Base-by-base conservation (phyloP, 2,113 vertebrate species). In the Narcine bancroftii region DNA sequence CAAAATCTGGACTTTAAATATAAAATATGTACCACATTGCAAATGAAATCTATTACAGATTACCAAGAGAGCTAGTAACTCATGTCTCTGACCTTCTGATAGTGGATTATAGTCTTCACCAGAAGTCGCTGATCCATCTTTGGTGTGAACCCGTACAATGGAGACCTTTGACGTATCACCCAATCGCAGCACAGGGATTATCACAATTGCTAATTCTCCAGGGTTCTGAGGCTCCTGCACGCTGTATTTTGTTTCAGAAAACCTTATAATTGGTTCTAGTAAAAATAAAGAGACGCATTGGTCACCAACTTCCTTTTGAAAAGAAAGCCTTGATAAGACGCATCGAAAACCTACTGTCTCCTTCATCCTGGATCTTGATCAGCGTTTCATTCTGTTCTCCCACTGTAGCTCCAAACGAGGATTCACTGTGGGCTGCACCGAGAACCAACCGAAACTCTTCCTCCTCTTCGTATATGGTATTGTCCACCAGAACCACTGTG, bases 31-130 rank as follows among this genome's bases (percentile, higher is more conserved):
- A 50, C 24, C 21, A 81, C 6, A 42, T 47, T 56, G 6, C 53
- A 85, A 33, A 7, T 81, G 24, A 45, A 81, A 11, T n/a, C 11
- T 53, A 83, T 9, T 26, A 0, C 79, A 85, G 47, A 56, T 5
- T 11, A 13, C 50, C 53, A n/a, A 29, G 50, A n/a, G 50, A 56
- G 29, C 26, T 56, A 2, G 26, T 47, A 81, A 33, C n/a, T 85
- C 6, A 29, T 53, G 47, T 85, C 11, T 85, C 93, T 95, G 93
- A 97, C 97, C 96, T 94, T 97, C 95, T 92, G 97, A 97, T 93
- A 97, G 66, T 0, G 97, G 97, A 95, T 96, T 97, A 93, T 97
- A 97, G 93, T 97, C 97, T 69, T 97, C 96, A 92, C 97, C 97
- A 19, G 96, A 97, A 29, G 96, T 96, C 15, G 97, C 97, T 87